A percentile compares a stretch with the other conserved stretches of the same genome.
Evolutionary conservation across 2,797 vertebrate species (phyloP).

Genomic region (Luscinia luscinia): DNA sequence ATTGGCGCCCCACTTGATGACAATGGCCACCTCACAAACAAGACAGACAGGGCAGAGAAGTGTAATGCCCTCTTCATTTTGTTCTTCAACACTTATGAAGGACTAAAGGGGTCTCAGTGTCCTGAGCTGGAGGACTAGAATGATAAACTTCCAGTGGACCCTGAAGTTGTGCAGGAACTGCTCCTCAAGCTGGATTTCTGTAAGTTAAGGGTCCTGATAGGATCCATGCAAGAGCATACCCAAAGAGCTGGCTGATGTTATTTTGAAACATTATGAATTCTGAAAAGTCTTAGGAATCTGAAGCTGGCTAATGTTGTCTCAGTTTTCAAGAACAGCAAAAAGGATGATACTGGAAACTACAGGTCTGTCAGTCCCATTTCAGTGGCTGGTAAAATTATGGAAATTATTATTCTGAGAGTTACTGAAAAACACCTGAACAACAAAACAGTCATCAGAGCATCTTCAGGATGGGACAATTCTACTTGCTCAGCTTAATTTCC

Average conservation of each 20-base stretch:
- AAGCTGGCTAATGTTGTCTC: fast-evolving
- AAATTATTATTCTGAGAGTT: neutral
- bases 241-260: neutral
- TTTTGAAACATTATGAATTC: neutral
- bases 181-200: neutral
- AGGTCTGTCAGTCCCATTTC: neutral
- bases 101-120: neutral
- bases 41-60: neutral
- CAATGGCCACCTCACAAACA: neutral
- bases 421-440: neutral
- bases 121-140: neutral
- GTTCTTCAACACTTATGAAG: neutral
- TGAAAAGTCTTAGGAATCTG: neutral
- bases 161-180: neutral
- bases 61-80: neutral
- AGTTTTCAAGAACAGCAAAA: fast-evolving
- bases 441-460: neutral
- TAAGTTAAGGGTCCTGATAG: neutral
- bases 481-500: neutral
- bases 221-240: neutral
- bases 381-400: neutral
- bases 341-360: neutral
- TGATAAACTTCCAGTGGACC: neutral
- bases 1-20: neutral
- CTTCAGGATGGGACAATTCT: neutral